Evolutionary conservation across 2,888 invertebrate genomes (phyloP).

Genomic region (Chamaedrilus cognettii): DNA sequence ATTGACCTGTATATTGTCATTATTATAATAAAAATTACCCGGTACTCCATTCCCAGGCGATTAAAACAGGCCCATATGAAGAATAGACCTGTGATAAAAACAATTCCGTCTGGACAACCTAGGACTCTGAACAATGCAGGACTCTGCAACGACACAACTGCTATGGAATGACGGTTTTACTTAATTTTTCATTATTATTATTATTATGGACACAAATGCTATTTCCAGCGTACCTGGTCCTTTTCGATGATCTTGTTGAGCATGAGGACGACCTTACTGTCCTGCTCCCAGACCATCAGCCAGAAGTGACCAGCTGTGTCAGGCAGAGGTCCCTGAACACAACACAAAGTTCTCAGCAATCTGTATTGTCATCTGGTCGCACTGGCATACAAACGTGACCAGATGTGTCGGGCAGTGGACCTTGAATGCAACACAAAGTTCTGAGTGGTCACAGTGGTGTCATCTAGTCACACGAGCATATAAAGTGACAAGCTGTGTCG

Average conservation of each 20-base stretch:
- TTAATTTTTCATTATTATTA: too few relatives aligned
- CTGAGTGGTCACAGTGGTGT: too few relatives aligned
- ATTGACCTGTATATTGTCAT: background rate
- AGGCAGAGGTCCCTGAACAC: slow-evolving; percentile 83
- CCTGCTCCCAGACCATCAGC: slow-evolving; percentile 98
- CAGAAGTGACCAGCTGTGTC: slow-evolving; percentile 92
- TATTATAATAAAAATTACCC: background rate
- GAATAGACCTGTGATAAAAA: too few relatives aligned
- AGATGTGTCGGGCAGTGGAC: slow-evolving; percentile 83
- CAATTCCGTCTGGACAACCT: too few relatives aligned
- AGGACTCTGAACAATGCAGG: too few relatives aligned
- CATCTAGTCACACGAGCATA: too few relatives aligned
- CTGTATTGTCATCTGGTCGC: slow-evolving; percentile 90
- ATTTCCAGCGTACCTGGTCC: slow-evolving; percentile 75
- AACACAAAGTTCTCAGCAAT: too few relatives aligned
- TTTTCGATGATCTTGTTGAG: slow-evolving; percentile 93
- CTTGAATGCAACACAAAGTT: slow-evolving; percentile 67
- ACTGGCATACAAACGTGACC: slow-evolving; percentile 98
- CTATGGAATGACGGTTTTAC: background rate
- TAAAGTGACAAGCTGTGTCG: too few relatives aligned
- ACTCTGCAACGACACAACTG: background rate
- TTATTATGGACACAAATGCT: too few relatives aligned
- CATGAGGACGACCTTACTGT: slow-evolving; percentile 88
- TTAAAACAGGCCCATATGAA: too few relatives aligned
- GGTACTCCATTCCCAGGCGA: too few relatives aligned